Percentiles rank a stretch among this genome's conserved stretches.
phyloP scores from a whole-genome alignment of 2,113 vertebrate species.

The Aepyceros melampus region DNA sequence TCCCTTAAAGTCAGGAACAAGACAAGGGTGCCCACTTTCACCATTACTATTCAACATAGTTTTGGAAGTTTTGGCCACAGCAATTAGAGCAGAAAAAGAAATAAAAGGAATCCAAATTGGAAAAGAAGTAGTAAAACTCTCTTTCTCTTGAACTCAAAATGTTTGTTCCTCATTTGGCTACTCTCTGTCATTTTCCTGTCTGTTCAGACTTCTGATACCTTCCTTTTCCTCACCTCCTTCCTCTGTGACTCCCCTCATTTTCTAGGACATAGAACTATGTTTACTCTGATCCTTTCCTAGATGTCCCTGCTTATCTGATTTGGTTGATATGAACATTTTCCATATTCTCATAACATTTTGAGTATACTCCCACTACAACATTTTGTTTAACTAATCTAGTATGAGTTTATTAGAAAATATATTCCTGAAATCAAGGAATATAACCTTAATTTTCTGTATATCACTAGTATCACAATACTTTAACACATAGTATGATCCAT shows the following conservation, averaged over 20 bases:
- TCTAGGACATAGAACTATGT: background rate
- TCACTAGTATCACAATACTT: background rate
- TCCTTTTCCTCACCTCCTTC: background rate
- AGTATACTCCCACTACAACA: background rate
- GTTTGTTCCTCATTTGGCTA: rapidly evolving
- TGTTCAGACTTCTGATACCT: background rate
- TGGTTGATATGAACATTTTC: background rate
- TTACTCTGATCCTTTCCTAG: background rate
- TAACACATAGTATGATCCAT: background rate
- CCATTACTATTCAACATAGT: too few relatives aligned
- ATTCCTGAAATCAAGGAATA: background rate
- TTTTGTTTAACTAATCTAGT: background rate
- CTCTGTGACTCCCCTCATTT: background rate
- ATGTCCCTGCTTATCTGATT: background rate
- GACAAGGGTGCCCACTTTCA: too few relatives aligned
- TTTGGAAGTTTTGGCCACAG: too few relatives aligned
- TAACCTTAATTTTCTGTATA: background rate
- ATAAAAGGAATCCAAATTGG: too few relatives aligned
- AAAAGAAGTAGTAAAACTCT: background rate
- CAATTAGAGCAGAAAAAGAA: too few relatives aligned
- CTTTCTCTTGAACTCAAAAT: background rate
- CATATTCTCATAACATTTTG: background rate
- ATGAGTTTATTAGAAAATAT: background rate
- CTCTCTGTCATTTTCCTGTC: background rate
- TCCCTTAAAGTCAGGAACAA: too few relatives aligned